Percentiles rank a stretch among this genome's conserved stretches.
These are phyloP conservation scores for Melanotus villosus DNA, from an alignment of 2,888 invertebrate genomes.

Conservation along the genomic window DNA sequence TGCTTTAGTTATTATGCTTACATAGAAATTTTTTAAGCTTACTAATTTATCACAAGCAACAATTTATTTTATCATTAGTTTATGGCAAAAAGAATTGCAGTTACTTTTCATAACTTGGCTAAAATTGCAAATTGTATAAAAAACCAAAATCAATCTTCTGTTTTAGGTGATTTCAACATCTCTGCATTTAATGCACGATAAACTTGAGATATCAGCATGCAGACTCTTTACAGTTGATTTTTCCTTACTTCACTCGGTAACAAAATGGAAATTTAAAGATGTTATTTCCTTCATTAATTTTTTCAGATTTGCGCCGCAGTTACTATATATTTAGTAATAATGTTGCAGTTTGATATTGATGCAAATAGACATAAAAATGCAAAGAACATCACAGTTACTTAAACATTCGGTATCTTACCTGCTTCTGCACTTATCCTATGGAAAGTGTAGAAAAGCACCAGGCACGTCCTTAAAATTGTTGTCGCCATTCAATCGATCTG, in stretches of 20 bases:
- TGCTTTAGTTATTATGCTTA: no score
- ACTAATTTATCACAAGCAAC: no score
- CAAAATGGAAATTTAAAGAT: background rate
- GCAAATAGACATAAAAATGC: background rate
- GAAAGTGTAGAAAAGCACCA: slow-evolving; percentile 41
- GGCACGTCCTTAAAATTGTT: slow-evolving; percentile 40
- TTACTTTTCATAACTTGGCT: no score
- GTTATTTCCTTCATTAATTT: slow-evolving; percentile 16
- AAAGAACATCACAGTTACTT: background rate
- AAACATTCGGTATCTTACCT: slow-evolving; percentile 32
- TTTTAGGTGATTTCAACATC: slow-evolving; percentile 49
- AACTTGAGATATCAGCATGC: slow-evolving; percentile 53
- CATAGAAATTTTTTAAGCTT: no score
- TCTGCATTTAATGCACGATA: slow-evolving; percentile 53
- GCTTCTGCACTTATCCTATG: slow-evolving; percentile 36
- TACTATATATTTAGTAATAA: slow-evolving; percentile 55
- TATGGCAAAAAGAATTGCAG: no score
- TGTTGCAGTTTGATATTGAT: slow-evolving; percentile 52
- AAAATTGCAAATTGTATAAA: no score
- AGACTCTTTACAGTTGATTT: slow-evolving; percentile 54
- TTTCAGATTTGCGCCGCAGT: slow-evolving; percentile 52
- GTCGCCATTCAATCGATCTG: slow-evolving; percentile 49
- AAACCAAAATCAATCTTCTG: slow-evolving; percentile 31
- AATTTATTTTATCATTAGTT: no score
- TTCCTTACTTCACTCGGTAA: slow-evolving; percentile 55